phyloP scores from a whole-genome alignment of 2,113 vertebrate species.

The Pteronura brasiliensis region DNA sequence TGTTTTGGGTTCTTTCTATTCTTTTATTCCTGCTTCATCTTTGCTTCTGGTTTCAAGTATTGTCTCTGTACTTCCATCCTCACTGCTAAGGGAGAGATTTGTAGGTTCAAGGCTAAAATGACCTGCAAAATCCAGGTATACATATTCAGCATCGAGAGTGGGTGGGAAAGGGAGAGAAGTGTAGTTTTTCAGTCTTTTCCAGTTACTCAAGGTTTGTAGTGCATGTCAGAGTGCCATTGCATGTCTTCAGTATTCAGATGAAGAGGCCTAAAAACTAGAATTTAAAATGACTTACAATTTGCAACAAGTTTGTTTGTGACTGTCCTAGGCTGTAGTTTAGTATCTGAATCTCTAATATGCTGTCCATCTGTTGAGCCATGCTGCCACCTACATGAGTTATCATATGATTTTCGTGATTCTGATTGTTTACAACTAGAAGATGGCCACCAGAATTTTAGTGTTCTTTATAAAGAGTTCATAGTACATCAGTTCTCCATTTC shows the following conservation, averaged over 20 bases:
- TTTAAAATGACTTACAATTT: slow-evolving; percentile 15
- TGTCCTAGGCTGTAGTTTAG: background rate
- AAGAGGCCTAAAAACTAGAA: background rate
- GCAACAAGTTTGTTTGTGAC: background rate
- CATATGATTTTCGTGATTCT: background rate
- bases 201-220: background rate
- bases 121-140: background rate
- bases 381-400: background rate
- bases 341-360: slow-evolving; percentile 19
- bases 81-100: background rate
- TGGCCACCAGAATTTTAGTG: background rate
- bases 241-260: background rate
- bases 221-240: background rate
- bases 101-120: background rate
- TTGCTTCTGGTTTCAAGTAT: background rate
- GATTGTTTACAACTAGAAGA: slow-evolving; percentile 17
- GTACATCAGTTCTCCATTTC: background rate
- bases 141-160: background rate
- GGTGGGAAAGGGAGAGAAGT: background rate
- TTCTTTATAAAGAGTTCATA: slow-evolving; percentile 9
- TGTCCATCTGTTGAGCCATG: background rate
- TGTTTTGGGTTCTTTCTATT: background rate
- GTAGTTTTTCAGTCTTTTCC: background rate
- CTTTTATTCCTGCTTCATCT: background rate
- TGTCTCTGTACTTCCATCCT: background rate